Evolutionary conservation across 2,797 vertebrate genomes (phyloP).

Genomic region (Ciconia nigra): DNA sequence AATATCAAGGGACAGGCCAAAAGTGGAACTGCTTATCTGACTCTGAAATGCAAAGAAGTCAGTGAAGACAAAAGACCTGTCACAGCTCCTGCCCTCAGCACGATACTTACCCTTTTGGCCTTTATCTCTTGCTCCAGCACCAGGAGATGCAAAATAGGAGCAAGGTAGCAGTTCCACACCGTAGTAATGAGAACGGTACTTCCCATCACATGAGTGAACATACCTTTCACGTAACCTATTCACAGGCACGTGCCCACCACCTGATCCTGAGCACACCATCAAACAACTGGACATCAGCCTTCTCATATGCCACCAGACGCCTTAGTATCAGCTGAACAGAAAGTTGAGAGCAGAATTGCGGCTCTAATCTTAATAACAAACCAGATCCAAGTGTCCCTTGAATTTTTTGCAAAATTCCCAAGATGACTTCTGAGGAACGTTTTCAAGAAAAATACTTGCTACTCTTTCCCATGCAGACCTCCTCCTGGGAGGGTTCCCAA

Average conservation of each 20-base stretch:
- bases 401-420: not conserved
- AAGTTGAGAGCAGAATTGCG: not conserved
- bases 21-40: not conserved
- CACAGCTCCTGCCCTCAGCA: not conserved
- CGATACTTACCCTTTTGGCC: rapidly evolving
- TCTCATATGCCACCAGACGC: not conserved
- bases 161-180: not conserved
- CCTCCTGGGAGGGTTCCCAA: not conserved
- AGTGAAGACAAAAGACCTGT: not conserved
- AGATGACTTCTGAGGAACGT: not conserved
- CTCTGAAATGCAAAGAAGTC: not conserved
- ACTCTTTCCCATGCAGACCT: not conserved
- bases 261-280: not conserved
- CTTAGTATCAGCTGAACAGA: not conserved
- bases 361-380: not conserved
- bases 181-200: rapidly evolving
- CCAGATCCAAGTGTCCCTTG: too few relatives aligned
- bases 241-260: rapidly evolving
- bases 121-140: not conserved
- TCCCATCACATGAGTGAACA: rapidly evolving
- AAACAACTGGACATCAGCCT: not conserved
- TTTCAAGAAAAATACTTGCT: not conserved
- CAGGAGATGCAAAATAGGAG: not conserved
- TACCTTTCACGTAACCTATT: rapidly evolving
- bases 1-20: not conserved